Evolutionary conservation across 1,140 invertebrate genomes (phyloP).

Genomic region (Drosophila arizonae): DNA sequence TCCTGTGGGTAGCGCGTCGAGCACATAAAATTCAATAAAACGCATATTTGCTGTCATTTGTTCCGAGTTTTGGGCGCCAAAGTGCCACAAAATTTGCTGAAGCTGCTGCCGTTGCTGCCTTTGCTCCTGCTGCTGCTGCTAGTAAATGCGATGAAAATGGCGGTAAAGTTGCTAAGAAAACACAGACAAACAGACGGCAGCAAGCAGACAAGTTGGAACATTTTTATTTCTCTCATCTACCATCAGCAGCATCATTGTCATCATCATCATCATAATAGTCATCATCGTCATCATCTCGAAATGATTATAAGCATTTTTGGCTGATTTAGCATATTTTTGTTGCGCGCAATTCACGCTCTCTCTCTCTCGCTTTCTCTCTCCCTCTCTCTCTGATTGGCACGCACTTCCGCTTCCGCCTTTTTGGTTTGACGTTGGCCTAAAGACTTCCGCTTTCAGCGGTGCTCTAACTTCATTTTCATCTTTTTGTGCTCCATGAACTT

Average conservation of each 20-base stretch:
- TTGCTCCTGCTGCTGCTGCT: background rate
- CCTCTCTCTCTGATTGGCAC: slow-evolving; percentile 50
- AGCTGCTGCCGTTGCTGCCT: slow-evolving; percentile 29
- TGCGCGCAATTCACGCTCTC: slow-evolving; percentile 18
- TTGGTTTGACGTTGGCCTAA: slow-evolving; percentile 72
- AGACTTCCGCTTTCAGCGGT: slow-evolving; percentile 68
- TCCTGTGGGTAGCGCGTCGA: slow-evolving; percentile 42
- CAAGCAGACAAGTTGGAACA: slow-evolving; percentile 38
- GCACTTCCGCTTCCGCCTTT: slow-evolving; percentile 72
- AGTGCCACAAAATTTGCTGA: slow-evolving; percentile 68
- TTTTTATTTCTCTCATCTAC: slow-evolving; percentile 20
- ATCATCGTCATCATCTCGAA: slow-evolving; percentile 50
- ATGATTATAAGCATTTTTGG: slow-evolving; percentile 77
- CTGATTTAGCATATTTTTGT: slow-evolving; percentile 74
- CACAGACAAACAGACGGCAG: slow-evolving; percentile 34
- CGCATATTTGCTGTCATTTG: slow-evolving; percentile 80
- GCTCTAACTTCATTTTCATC: slow-evolving; percentile 65
- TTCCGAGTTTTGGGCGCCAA: slow-evolving; percentile 76
- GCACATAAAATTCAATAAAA: slow-evolving; percentile 80
- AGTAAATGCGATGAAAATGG: slow-evolving; percentile 51
- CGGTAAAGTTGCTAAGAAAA: slow-evolving; percentile 66
- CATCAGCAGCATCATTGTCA: slow-evolving; percentile 29
- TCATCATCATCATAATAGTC: slow-evolving; percentile 47
- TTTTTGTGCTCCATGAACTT: slow-evolving; percentile 35
- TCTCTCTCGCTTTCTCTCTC: background rate